A percentile compares a stretch with the other conserved stretches of the same genome.
phyloP scores from a whole-genome alignment of 1,140 invertebrate species.

The Ostrea denselamellosa region DNA sequence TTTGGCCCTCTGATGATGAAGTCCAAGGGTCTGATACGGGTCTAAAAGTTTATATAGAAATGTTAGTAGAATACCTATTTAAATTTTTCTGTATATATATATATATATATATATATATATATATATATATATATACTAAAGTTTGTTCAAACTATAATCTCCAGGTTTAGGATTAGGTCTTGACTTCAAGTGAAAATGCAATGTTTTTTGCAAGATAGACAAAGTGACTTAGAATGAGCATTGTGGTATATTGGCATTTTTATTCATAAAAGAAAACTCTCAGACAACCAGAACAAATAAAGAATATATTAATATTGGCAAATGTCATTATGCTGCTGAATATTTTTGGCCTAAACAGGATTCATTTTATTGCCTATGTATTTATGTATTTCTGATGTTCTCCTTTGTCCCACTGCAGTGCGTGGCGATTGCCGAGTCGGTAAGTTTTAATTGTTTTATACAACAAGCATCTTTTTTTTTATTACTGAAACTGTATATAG shows the following conservation, averaged over 20 bases:
- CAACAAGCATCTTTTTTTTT: background rate
- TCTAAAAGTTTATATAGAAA: too few relatives aligned
- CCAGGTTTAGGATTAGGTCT: too few relatives aligned
- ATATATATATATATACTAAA: too few relatives aligned
- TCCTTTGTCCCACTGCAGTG: constrained; percentile 10
- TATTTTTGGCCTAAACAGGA: background rate
- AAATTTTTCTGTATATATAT: too few relatives aligned
- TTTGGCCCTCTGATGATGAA: too few relatives aligned
- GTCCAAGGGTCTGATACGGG: too few relatives aligned
- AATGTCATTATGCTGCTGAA: background rate
- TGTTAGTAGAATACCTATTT: too few relatives aligned
- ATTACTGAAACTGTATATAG: background rate
- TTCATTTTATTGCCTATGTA: background rate
- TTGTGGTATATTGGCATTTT: background rate
- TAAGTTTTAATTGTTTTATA: background rate
- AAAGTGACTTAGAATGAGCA: too few relatives aligned
- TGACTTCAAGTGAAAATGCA: too few relatives aligned
- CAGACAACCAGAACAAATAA: background rate
- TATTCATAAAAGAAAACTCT: background rate
- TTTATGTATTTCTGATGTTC: background rate
- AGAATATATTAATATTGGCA: background rate
- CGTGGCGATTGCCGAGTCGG: constrained; percentile 31
- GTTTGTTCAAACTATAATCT: too few relatives aligned
- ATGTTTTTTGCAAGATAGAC: too few relatives aligned
- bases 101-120: too few relatives aligned